These are phyloP conservation scores for Cylloceria caligata DNA, from an alignment of 2,888 invertebrate species.

Conservation along the genomic window DNA sequence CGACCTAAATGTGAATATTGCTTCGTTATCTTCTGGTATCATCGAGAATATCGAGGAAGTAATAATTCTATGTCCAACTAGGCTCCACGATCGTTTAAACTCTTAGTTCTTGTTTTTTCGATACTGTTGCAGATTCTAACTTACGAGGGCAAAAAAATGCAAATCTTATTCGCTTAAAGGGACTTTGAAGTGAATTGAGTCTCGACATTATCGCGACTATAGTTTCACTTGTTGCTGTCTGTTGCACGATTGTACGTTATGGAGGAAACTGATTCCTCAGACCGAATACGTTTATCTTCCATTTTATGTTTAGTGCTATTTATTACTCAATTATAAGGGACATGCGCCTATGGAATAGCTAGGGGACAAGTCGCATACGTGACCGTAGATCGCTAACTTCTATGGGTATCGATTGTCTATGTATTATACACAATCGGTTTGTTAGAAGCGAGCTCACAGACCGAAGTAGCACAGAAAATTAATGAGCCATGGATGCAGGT, in stretches of 20 bases:
- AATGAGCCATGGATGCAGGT: too few species aligned
- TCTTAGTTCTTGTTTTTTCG: conserved; percentile 60
- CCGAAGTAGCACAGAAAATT: too few species aligned
- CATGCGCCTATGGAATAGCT: too few species aligned
- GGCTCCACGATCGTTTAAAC: conserved; percentile 23
- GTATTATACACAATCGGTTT: too few species aligned
- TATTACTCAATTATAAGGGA: conserved; percentile 75
- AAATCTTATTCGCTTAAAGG: conserved; percentile 60
- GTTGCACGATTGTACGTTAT: conserved; percentile 13
- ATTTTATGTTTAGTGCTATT: conserved; percentile 67
- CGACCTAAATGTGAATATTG: conserved; percentile 32
- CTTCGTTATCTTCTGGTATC: conserved; percentile 5
- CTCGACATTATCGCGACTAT: conserved; percentile 13
- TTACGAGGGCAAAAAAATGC: conserved; percentile 74
- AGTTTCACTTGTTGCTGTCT: conserved; percentile 15
- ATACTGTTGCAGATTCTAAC: conserved; percentile 62
- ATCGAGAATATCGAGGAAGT: conserved; percentile 67
- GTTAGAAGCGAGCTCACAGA: too few species aligned
- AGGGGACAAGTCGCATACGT: too few species aligned
- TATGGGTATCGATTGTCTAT: too few species aligned
- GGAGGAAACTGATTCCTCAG: conserved; percentile 65
- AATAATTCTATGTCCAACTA: conserved; percentile 69
- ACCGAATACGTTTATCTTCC: conserved; percentile 70
- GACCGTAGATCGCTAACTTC: too few species aligned
- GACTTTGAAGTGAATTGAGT: background rate